Evolutionary conservation across 2,797 vertebrate species (phyloP).

Genomic region (Clarias platycephalus): DNA sequence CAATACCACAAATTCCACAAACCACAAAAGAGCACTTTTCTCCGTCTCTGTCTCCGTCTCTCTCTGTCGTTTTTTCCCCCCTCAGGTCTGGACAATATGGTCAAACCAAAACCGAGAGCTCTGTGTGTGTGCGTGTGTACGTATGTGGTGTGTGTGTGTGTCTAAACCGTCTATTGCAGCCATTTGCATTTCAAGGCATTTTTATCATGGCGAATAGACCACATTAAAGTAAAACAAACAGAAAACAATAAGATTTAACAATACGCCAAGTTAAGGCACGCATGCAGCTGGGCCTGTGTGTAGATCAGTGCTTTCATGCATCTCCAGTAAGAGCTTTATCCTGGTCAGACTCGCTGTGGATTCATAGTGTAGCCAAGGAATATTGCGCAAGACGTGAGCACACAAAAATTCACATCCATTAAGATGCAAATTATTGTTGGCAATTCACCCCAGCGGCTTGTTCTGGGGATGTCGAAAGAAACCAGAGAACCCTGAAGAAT

Average conservation of each 20-base stretch:
- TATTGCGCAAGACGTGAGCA: too few species aligned
- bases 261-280: background rate
- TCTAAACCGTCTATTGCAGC: background rate
- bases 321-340: background rate
- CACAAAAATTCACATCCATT: too few species aligned
- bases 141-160: background rate
- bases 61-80: background rate
- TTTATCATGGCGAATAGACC: background rate
- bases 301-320: background rate
- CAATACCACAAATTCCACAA: constrained; percentile 48
- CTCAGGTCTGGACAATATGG: constrained; percentile 9
- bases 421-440: too few species aligned
- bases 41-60: constrained; percentile 2
- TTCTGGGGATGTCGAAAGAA: too few species aligned
- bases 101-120: constrained; percentile 6
- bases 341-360: background rate
- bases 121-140: constrained; percentile 36
- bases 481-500: too few species aligned
- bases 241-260: background rate
- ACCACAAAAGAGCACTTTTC: constrained; percentile 30
- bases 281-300: background rate
- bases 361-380: too few species aligned
- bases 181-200: constrained; percentile 1
- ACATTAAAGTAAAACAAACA: constrained; percentile 6
- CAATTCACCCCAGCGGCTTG: too few species aligned